A percentile compares a stretch with the other conserved stretches of the same genome.
Evolutionary conservation across 2,113 vertebrate species (phyloP).

Genomic region (Sorex araneus): DNA sequence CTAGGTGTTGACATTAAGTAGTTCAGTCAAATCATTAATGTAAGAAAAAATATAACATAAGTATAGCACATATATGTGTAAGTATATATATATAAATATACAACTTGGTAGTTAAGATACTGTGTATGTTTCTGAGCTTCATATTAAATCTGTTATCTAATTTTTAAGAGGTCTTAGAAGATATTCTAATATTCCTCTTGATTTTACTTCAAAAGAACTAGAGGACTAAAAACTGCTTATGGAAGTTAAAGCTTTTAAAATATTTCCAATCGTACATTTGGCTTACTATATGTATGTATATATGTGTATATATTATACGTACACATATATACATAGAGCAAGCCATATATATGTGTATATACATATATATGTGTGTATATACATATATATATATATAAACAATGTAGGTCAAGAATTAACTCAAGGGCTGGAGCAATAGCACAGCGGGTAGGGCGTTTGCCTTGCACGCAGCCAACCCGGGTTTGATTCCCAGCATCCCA

Average conservation of each 20-base stretch:
- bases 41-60: slow-evolving; percentile 10
- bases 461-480: too few species aligned
- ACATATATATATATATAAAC: too few species aligned
- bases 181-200: background rate
- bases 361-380: too few species aligned
- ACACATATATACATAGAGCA: too few species aligned
- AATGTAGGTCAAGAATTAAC: slow-evolving; percentile 87
- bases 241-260: slow-evolving; percentile 43
- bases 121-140: background rate
- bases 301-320: too few species aligned
- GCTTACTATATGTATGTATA: too few species aligned
- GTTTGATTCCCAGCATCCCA: too few species aligned
- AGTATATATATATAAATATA: background rate
- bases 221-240: background rate
- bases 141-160: background rate
- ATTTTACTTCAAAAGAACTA: slow-evolving; percentile 47
- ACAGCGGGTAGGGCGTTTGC: too few species aligned
- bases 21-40: background rate
- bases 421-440: too few species aligned
- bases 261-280: too few species aligned
- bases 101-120: background rate
- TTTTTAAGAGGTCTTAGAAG: slow-evolving; percentile 20
- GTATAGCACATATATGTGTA: too few species aligned
- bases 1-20: slow-evolving; percentile 18
- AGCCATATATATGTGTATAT: too few species aligned